These are phyloP conservation scores for Eristalis pertinax DNA, from an alignment of 2,888 invertebrate species.

Conservation along the genomic window DNA sequence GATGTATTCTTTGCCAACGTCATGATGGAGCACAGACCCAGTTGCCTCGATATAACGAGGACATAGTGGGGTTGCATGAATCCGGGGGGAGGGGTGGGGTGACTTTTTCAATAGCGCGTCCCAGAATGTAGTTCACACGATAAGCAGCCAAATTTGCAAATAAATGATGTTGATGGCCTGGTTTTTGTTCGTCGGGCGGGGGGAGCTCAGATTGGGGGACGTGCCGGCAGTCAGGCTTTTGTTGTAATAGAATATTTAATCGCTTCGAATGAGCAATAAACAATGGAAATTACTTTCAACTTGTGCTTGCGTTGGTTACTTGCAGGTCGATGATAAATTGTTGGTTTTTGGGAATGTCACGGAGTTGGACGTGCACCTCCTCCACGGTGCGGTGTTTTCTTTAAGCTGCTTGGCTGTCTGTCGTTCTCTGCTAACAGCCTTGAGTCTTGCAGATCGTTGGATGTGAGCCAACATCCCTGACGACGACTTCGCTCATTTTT, in stretches of 20 bases:
- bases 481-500: too few relatives aligned
- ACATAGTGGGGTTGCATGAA: background rate
- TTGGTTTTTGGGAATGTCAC: background rate
- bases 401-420: too few relatives aligned
- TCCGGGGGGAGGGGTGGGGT: background rate
- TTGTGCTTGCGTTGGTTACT: background rate
- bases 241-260: background rate
- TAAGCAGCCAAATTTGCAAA: constrained; percentile 1
- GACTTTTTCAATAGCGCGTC: background rate
- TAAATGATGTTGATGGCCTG: background rate
- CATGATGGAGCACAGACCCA: background rate
- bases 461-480: too few relatives aligned
- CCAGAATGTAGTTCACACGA: constrained; percentile 1
- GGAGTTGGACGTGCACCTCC: too few relatives aligned
- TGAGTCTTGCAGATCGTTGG: too few relatives aligned
- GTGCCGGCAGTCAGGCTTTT: background rate
- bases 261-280: background rate
- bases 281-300: background rate
- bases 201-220: background rate
- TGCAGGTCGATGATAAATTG: background rate
- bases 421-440: too few relatives aligned
- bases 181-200: background rate
- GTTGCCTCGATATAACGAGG: background rate
- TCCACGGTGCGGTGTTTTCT: too few relatives aligned
- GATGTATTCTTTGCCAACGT: background rate